Conservation (phyloP, 2,797 vertebrate species). For the Adelosebastes latens region DNA sequence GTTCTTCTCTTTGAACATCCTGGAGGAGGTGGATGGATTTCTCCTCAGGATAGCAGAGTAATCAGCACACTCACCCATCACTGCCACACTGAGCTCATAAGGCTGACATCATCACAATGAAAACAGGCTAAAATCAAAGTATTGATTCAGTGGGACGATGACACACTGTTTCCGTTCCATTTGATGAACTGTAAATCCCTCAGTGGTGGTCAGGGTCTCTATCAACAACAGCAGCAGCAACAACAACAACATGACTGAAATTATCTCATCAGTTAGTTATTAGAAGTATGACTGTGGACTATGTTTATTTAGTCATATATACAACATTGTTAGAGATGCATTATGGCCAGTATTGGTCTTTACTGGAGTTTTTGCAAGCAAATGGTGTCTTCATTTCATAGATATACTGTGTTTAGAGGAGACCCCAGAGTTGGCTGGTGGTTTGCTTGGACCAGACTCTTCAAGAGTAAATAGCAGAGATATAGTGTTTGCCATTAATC, state of each 20-base stretch:
- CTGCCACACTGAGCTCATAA: conserved; percentile 20
- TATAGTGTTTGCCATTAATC: not conserved
- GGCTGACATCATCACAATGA: conserved; percentile 31
- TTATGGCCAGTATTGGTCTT: not conserved
- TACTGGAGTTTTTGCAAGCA: not conserved
- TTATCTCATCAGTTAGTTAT: not conserved
- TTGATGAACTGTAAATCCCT: conserved; percentile 4
- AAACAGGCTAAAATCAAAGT: conserved; percentile 26
- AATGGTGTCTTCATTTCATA: not conserved
- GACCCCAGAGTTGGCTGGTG: not conserved
- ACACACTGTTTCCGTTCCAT: not conserved
- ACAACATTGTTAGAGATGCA: not conserved
- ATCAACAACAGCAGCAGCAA: not conserved
- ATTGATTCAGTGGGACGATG: conserved; percentile 4
- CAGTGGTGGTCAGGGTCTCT: not conserved
- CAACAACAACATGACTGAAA: not conserved
- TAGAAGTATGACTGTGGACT: not conserved
- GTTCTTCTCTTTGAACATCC: conserved; percentile 94
- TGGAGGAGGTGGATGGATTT: conserved; percentile 97
- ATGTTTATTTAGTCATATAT: not conserved
- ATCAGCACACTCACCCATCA: conserved; percentile 34
- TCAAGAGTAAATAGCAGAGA: not conserved
- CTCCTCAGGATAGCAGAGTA: conserved; percentile 97
- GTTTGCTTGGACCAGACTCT: not conserved
- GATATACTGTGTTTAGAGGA: not conserved